These are phyloP conservation scores for Caligus rogercresseyi DNA, from an alignment of 1,140 invertebrate species.

Conservation along the genomic window DNA sequence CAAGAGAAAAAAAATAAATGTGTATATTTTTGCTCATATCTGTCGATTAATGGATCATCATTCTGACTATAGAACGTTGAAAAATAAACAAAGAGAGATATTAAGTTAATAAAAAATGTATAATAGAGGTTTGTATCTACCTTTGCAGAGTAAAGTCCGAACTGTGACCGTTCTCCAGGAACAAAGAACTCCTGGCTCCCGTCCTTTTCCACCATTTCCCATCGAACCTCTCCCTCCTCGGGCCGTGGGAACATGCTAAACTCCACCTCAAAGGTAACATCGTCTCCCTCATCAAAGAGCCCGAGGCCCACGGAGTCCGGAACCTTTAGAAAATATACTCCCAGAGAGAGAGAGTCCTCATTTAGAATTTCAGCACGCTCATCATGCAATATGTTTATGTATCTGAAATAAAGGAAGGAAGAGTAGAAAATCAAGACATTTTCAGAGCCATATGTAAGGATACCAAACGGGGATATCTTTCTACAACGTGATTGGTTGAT, in stretches of 20 bases:
- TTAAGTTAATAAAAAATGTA: too few species aligned
- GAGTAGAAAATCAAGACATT: too few species aligned
- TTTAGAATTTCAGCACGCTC: background rate
- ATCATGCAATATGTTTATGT: background rate
- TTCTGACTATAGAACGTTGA: too few species aligned
- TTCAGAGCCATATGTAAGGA: too few species aligned
- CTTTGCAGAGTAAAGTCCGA: background rate
- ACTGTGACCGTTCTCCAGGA: background rate
- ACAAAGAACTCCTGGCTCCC: background rate
- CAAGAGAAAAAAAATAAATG: background rate
- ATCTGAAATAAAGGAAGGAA: background rate
- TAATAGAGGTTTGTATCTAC: background rate
- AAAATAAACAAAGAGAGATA: too few species aligned
- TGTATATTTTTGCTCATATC: too few species aligned
- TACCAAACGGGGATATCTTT: too few species aligned
- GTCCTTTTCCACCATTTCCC: background rate
- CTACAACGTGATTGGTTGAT: too few species aligned
- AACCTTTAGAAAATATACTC: background rate
- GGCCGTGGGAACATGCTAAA: background rate
- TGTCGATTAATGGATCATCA: too few species aligned
- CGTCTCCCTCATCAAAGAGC: background rate
- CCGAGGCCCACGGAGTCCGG: background rate
- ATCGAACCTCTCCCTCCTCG: background rate
- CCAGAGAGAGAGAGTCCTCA: background rate
- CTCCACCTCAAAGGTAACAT: background rate